Evolutionary conservation across 1,140 invertebrate species (phyloP), one percentile per base, ranked within the genome.

Genomic region (Diachasma alloeum): DNA sequence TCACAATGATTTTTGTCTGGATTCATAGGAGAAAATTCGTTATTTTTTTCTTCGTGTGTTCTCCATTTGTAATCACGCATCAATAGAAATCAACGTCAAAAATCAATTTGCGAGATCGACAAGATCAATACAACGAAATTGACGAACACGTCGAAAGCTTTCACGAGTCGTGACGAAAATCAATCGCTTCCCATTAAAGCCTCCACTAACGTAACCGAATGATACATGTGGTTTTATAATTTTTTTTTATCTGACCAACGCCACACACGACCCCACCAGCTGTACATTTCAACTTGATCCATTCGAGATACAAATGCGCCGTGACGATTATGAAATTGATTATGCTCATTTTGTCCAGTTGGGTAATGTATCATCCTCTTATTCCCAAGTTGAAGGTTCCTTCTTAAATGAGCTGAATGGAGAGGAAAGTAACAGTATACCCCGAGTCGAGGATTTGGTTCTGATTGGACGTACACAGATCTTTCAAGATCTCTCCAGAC

Each of bases 261-360:
- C 59, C 59, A 63, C 59, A 63, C 59, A 63, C 59, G 75, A 76
- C 56, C 69, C 63, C 68, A 76, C 59, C 75, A 76, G 46, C 69
- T 76, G 75, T 76, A 63, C 42, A 19, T 56, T 72, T 76, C 70
- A 72, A 72, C 69, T 22, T 17, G 4, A 53, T 71, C 48, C 46
- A n/a, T 17, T 79, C 69, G 81, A 79, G 67, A 79, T 82, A 79
- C 74, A 69, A 78, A 77, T 75, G 69, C 71, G 80, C 42, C 24
- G 78, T 83, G 24, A 63, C 79, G 81, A 83, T 84, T 82, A 81
- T 67, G 78, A 80, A 79, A 84, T 82, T 81, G 80, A 84, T 80
- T 77, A 80, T 75, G 75, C 78, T 81, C 80, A 63, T 75, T 67
- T 71, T 67, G 42, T 75, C 71, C 46, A 39, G 26, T 59, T 78